A percentile compares a stretch with the other conserved stretches of the same genome.
Evolutionary conservation across 2,888 invertebrate species (phyloP).

Genomic region (Tetragonisca angustula): DNA sequence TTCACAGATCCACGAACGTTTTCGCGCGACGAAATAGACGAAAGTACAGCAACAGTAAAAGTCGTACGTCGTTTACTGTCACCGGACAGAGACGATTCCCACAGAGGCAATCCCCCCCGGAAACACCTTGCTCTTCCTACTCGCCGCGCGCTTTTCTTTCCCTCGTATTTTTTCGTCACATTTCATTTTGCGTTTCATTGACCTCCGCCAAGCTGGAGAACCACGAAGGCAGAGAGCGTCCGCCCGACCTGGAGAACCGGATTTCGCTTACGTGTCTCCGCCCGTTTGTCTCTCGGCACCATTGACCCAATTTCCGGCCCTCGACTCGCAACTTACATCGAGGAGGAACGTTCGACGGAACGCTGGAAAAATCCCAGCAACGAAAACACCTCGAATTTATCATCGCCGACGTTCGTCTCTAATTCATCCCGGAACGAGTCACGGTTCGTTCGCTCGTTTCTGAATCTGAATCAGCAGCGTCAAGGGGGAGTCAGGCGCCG

Average conservation of each 20-base stretch:
- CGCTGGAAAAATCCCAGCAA: not conserved
- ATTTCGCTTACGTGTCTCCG: conserved; percentile 32
- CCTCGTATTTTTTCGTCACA: conserved; percentile 32
- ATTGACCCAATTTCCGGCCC: conserved; percentile 52
- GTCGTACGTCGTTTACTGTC: conserved; percentile 48
- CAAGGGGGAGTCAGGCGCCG: not conserved
- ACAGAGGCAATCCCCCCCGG: no score
- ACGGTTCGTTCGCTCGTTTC: not conserved
- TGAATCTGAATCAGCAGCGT: not conserved
- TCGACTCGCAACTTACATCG: conserved; percentile 22
- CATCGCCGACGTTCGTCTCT: not conserved
- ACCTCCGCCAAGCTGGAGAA: conserved; percentile 4
- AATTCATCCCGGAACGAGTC: not conserved
- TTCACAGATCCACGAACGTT: conserved; percentile 25
- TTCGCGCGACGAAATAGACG: conserved; percentile 36
- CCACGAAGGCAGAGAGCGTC: no score
- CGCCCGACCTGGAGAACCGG: no score
- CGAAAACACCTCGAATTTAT: conserved; percentile 17
- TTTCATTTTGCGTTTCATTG: conserved; percentile 63
- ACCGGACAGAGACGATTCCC: conserved; percentile 18
- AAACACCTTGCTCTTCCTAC: conserved; percentile 9
- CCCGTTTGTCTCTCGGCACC: conserved; percentile 41
- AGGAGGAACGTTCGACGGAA: conserved; percentile 12
- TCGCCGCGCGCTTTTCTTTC: not conserved
- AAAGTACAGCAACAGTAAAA: conserved; percentile 3